Evolutionary conservation across 53 echinoderm and acorn worm species (phyloP).

Genomic region (Luidia sarsii): DNA sequence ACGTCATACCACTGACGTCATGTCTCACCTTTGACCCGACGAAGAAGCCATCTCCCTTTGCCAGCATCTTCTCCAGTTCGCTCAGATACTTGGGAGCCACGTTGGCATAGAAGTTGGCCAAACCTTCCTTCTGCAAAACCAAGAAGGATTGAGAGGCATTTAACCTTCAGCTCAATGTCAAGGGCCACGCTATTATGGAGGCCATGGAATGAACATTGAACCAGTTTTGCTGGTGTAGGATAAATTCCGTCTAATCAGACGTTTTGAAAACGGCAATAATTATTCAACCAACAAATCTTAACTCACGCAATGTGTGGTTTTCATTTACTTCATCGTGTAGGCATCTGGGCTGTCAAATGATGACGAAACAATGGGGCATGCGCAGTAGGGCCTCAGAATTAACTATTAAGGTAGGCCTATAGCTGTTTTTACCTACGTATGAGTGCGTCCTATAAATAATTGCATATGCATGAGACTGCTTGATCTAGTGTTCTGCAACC

Average conservation of each 20-base stretch:
- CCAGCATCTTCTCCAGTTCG: slow-evolving; percentile 14
- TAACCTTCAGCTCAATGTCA: background rate
- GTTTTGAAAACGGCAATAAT: background rate
- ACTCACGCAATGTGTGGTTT: background rate
- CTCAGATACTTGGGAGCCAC: slow-evolving; percentile 3
- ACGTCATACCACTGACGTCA: too few relatives aligned
- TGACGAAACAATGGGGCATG: too few relatives aligned
- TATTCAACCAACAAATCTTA: background rate
- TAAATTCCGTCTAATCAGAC: background rate
- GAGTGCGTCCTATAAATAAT: too few relatives aligned
- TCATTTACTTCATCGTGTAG: too few relatives aligned
- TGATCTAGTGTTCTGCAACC: too few relatives aligned
- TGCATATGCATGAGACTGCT: too few relatives aligned
- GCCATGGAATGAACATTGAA: background rate
- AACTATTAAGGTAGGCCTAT: too few relatives aligned
- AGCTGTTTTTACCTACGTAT: too few relatives aligned
- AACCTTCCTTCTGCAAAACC: background rate
- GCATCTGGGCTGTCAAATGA: too few relatives aligned
- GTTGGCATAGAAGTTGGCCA: background rate
- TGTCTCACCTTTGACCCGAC: slow-evolving; percentile 27
- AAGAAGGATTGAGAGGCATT: background rate
- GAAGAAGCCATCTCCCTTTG: slow-evolving; percentile 33
- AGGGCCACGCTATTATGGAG: background rate
- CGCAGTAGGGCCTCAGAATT: too few relatives aligned
- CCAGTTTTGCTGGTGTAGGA: background rate